Evolutionary conservation across 2,888 invertebrate genomes (phyloP), one percentile per base, ranked within the genome.

Genomic region (Hirtodrosophila alboralis): DNA sequence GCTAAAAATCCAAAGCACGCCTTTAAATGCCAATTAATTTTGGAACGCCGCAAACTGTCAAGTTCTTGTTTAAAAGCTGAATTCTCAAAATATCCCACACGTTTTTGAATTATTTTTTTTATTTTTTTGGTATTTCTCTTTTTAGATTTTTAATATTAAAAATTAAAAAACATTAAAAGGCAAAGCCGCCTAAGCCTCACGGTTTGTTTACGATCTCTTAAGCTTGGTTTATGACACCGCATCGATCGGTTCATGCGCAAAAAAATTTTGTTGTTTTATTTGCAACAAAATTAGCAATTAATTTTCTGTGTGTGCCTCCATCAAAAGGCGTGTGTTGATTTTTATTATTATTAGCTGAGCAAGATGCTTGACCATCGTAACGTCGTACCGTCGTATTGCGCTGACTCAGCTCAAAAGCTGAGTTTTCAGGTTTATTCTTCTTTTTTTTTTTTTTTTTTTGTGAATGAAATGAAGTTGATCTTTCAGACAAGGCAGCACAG

Each of bases 21-120:
- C 59, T 75, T 75, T 77, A 83, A 81, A 80, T 69, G 62, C 62
- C 80, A 81, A 81, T 81, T 81, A 74, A 81, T 80, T 81, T 80
- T 18, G 45, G 54, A 4, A 21, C 38, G 30, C 37, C 47, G 43
- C 52, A 70, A 72, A 75, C 80, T 81, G 80, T 81, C 83, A 83
- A 70, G 37, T 40, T 60, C 33, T 41, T 64, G 21, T 33, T 62
- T 31, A 14, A 3, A n/a, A 5, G 16, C 18, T 10, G 18, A 62
- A 77, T 81, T 81, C 72, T 57, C 56, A 59, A 75, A 79, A 80
- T 66, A 64, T 61, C 21, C 59, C 41, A 63, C 48, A 60, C 64
- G 38, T 34, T 44, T 60, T 41, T 62, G 59, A 52, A 63, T 75
- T 65, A 69, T 61, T 37, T 52, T 49, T 34, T 47, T 41, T 47